Conservation (phyloP, 2,113 vertebrate species). For the Diphyllodes magnificus region DNA sequence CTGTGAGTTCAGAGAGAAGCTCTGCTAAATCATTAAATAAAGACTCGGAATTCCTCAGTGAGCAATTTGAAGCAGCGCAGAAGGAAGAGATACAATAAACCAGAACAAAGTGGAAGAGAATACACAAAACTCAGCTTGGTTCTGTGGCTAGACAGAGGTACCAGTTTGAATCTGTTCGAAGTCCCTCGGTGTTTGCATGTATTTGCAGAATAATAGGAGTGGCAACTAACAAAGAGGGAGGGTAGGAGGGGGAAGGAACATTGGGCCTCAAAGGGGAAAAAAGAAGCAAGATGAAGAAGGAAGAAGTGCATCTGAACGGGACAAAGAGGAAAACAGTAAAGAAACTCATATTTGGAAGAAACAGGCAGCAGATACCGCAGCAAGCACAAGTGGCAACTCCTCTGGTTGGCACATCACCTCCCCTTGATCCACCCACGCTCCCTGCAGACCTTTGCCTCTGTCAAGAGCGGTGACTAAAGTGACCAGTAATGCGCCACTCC, state of each 20-base stretch:
- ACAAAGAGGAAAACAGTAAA: not conserved
- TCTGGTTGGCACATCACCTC: not conserved
- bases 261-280: not conserved
- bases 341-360: not conserved
- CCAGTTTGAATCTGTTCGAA: not conserved
- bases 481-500: not conserved
- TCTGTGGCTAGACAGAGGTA: not conserved
- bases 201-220: not conserved
- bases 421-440: not conserved
- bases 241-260: not conserved
- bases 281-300: not conserved
- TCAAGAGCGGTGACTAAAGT: not conserved
- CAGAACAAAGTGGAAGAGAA: not conserved
- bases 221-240: not conserved
- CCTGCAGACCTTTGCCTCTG: not conserved
- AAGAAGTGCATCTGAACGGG: not conserved
- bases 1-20: slow-evolving; percentile 12
- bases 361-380: not conserved
- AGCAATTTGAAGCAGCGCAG: not conserved
- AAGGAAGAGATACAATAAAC: slow-evolving; percentile 14
- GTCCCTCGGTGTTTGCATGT: not conserved
- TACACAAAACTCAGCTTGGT: not conserved
- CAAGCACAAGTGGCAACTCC: not conserved
- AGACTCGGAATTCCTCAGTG: not conserved
- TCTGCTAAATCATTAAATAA: slow-evolving; percentile 31